Conservation (phyloP, 2,797 vertebrate genomes). For the Danio jaintianensis region DNA sequence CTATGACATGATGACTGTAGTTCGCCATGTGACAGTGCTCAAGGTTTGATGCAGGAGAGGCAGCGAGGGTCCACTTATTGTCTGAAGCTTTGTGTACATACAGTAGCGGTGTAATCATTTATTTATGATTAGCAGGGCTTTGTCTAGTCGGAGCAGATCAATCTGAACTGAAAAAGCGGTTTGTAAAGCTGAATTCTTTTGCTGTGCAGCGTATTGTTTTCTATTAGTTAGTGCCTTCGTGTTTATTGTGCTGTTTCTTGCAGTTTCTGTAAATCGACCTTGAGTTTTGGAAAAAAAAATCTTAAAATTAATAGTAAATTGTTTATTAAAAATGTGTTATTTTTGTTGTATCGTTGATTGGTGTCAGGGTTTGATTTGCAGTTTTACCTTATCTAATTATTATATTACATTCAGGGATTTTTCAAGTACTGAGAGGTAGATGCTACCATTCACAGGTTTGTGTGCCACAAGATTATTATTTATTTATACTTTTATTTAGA, state of each 20-base stretch:
- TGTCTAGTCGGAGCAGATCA: conserved; percentile 40
- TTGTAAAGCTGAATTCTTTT: neutral
- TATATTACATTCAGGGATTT: too few species aligned
- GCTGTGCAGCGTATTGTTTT: neutral
- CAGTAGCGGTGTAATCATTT: conserved; percentile 48
- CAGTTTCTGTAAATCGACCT: neutral
- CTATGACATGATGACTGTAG: neutral
- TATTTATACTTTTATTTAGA: too few species aligned
- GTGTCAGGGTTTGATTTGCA: too few species aligned
- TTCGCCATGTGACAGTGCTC: neutral
- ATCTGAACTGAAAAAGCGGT: conserved; percentile 17
- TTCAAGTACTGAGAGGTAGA: too few species aligned
- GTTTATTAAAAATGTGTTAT: too few species aligned
- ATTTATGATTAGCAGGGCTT: conserved; percentile 57
- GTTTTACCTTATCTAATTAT: too few species aligned
- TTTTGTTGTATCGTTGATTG: too few species aligned
- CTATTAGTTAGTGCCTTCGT: neutral
- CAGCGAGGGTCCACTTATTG: conserved; percentile 9
- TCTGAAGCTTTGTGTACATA: conserved; percentile 37
- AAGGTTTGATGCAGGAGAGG: conserved; percentile 18
- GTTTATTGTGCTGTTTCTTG: neutral
- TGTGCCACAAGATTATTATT: too few species aligned
- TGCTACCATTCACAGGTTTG: too few species aligned
- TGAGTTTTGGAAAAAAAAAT: neutral
- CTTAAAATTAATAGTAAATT: too few species aligned